phyloP scores from a whole-genome alignment of 2,797 vertebrate species.

The Crocodylus rhombifer region DNA sequence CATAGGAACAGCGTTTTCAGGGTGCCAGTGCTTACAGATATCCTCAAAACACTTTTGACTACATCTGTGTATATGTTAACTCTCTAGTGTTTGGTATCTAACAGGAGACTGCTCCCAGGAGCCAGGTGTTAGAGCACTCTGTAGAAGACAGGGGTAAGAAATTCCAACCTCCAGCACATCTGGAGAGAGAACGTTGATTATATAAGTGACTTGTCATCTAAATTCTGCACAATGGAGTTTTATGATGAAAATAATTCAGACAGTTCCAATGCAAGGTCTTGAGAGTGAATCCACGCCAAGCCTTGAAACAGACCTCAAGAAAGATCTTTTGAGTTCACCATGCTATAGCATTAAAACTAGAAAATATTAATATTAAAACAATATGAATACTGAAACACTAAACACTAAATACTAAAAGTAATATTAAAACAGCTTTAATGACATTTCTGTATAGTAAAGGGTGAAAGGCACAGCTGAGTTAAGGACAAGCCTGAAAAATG shows the following conservation, averaged over 20 bases:
- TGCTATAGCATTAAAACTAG: background rate
- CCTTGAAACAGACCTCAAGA: background rate
- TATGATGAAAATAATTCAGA: background rate
- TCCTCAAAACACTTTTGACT: background rate
- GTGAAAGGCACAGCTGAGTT: background rate
- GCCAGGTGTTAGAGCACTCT: background rate
- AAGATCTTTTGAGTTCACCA: background rate
- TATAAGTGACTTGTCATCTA: background rate
- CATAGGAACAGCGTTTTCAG: background rate
- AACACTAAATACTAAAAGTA: background rate
- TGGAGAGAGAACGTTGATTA: background rate
- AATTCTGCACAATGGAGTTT: background rate
- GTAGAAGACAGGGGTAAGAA: background rate
- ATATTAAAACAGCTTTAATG: background rate
- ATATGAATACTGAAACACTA: too few relatives aligned
- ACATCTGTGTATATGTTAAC: background rate
- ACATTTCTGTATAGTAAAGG: background rate
- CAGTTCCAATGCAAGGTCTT: background rate
- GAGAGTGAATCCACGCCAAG: background rate
- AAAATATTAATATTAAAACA: background rate
- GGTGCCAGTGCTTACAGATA: background rate
- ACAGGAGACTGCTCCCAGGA: background rate
- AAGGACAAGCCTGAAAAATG: fast-evolving
- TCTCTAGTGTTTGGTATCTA: background rate
- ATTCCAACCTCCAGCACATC: background rate